Conservation (phyloP, 2,888 invertebrate genomes). For the Cantharis rufa region DNA sequence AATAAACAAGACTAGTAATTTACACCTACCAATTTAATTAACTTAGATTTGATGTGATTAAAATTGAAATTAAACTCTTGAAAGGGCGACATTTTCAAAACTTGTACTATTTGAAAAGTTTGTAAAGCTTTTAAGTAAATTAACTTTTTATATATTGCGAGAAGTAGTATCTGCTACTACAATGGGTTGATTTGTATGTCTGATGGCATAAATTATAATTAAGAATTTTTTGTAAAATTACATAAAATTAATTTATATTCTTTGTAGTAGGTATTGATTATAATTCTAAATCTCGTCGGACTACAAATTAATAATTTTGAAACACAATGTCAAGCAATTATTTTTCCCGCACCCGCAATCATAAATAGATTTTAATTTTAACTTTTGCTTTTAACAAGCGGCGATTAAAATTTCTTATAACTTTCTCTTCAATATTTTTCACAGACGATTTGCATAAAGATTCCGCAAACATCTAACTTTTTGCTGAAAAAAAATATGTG, state of each 20-base stretch:
- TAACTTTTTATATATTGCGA: neutral
- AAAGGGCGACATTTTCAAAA: neutral
- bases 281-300: neutral
- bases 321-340: neutral
- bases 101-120: neutral
- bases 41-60: neutral
- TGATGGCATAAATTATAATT: neutral
- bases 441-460: neutral
- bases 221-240: neutral
- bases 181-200: neutral
- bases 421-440: neutral
- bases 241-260: neutral
- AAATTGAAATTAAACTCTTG: neutral
- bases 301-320: neutral
- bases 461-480: neutral
- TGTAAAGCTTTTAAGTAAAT: conserved; percentile 1
- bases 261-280: neutral
- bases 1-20: conserved; percentile 2
- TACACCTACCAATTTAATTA: conserved; percentile 4
- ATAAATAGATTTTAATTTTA: neutral
- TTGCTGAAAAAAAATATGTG: neutral
- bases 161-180: neutral
- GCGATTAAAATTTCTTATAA: neutral
- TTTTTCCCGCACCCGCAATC: neutral
- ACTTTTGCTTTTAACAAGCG: neutral